Conservation (phyloP, 2,888 invertebrate genomes). For the Spicauda simplicius region DNA sequence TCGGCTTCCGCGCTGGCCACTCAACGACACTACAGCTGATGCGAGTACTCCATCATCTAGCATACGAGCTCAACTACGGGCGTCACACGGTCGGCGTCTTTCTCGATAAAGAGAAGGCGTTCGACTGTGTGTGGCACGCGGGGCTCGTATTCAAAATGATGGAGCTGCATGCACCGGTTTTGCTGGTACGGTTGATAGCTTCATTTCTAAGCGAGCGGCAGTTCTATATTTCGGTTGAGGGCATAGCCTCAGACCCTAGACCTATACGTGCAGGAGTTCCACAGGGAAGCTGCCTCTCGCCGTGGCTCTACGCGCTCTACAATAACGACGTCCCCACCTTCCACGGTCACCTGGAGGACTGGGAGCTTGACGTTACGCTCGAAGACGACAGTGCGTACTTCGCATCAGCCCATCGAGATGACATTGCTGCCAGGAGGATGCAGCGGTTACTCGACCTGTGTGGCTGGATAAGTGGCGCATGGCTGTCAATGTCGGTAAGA, state of each 20-base stretch:
- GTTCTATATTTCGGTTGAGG: conserved; percentile 1
- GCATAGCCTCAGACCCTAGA: not conserved
- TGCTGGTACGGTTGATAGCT: conserved; percentile 28
- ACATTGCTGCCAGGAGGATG: not conserved
- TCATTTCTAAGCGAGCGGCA: not conserved
- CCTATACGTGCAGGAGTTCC: not conserved
- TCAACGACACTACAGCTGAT: no score
- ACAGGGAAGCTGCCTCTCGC: not conserved
- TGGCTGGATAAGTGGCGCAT: conserved; percentile 7
- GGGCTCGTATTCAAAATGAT: no score
- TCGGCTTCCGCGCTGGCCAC: no score
- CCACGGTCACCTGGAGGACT: not conserved
- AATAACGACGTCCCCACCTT: conserved; percentile 23
- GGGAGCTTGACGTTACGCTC: not conserved
- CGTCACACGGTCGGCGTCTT: no score
- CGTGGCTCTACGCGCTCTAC: conserved; percentile 5
- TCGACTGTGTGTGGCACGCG: no score
- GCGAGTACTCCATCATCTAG: no score
- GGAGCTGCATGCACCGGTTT: no score
- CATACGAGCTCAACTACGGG: no score
- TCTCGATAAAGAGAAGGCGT: no score
- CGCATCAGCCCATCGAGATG: not conserved
- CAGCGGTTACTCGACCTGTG: conserved; percentile 1
- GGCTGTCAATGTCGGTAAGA: no score
- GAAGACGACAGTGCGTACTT: conserved; percentile 18